Conservation (phyloP, 1,140 invertebrate species). For the Diprion similis region DNA sequence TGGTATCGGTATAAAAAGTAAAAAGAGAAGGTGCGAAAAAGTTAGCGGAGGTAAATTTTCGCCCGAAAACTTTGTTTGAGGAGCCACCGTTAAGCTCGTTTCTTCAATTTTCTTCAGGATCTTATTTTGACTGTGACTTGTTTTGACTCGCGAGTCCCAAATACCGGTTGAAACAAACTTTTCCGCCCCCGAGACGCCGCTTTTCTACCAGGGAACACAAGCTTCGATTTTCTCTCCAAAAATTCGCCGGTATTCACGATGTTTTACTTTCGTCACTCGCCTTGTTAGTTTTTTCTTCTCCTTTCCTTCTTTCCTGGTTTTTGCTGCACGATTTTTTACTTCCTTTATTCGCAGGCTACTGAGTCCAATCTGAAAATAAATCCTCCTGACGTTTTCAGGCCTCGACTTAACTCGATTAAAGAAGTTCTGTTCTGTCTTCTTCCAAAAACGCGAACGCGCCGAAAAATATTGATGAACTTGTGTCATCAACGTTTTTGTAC, state of each 20-base stretch:
- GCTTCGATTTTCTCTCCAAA: not conserved
- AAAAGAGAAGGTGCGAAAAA: not conserved
- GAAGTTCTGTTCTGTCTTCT: too few relatives aligned
- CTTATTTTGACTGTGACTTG: not conserved
- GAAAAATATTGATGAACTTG: too few relatives aligned
- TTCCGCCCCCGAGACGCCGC: constrained; percentile 7
- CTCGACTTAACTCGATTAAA: too few relatives aligned
- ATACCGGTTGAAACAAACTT: not conserved
- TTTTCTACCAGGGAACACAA: not conserved
- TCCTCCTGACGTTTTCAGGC: too few relatives aligned
- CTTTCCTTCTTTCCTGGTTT: not conserved
- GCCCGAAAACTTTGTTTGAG: not conserved
- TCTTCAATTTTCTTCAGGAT: not conserved
- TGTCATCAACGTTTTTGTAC: too few relatives aligned
- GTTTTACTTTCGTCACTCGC: not conserved
- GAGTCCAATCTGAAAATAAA: too few relatives aligned
- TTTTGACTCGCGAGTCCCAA: not conserved
- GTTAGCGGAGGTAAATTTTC: not conserved
- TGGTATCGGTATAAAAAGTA: not conserved
- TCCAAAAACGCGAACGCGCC: too few relatives aligned
- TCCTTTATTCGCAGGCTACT: too few relatives aligned
- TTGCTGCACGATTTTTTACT: too few relatives aligned
- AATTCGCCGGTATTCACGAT: not conserved
- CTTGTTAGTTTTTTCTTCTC: not conserved
- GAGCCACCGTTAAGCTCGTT: not conserved